Evolutionary conservation across 2,797 vertebrate species (phyloP), one percentile per base, ranked within the genome.

Genomic region (Oryzias sinensis): DNA sequence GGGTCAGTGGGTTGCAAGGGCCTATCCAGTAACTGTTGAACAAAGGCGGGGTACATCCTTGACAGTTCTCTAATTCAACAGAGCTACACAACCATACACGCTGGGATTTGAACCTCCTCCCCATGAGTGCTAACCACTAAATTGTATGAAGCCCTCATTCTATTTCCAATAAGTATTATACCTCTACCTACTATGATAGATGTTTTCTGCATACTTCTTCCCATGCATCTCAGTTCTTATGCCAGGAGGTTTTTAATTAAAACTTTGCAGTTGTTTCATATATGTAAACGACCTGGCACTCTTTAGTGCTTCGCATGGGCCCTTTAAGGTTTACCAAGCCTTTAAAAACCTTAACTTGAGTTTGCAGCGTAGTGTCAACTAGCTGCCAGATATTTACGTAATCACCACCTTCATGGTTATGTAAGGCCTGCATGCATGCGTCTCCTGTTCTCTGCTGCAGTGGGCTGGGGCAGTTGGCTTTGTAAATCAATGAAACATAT

Each of bases 401-500:
- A 90, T 84, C 68, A 24, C 59, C 44, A 53, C 72, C 68, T 76
- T 63, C 27, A 49, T 69, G 64, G 65, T 91, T 90, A 91, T 81
- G 82, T 83, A 91, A 90, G 27, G 14, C 45, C 56, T 67, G 76
- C 87, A 82, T 84, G 78, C 76, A 60, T 68, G 70, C 47, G 51
- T 62, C 58, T 62, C 59, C 56, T 57, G 69, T 73, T 54, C 70
- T 72, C 59, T 42, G 65, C 55, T 64, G 68, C 53, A 67, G 60
- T 80, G 79, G 63, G 80, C 68, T 63, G 70, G 68, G 49, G 1
- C 42, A 47, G 70, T 53, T 5, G 42, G 70, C 80, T 87, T 87
- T 86, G 79, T 90, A 77, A 85, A 85, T 88, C 88, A 88, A 74
- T 88, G 72, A 84, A 84, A 84, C 85, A 85, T 78, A 59, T 72